Conservation (phyloP, 2,113 vertebrate species). For the Labeo rohita region DNA sequence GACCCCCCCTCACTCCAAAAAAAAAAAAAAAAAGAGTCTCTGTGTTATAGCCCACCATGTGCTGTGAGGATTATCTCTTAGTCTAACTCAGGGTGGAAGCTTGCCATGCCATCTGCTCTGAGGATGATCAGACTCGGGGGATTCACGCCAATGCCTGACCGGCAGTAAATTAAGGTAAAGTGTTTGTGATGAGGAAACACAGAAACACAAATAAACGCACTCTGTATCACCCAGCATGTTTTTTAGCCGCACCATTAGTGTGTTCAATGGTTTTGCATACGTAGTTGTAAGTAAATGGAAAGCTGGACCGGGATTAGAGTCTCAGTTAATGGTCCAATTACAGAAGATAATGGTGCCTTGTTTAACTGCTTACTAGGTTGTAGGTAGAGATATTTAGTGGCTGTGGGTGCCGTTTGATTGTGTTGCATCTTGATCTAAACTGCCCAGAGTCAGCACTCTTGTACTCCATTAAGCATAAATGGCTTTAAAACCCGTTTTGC, state of each 20-base stretch:
- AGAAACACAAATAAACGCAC: constrained; percentile 37
- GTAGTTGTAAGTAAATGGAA: constrained; percentile 29
- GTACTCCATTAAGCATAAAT: constrained; percentile 12
- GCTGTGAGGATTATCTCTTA: constrained; percentile 64
- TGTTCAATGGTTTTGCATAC: constrained; percentile 10
- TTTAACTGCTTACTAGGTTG: constrained; percentile 33
- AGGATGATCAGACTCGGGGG: constrained; percentile 47
- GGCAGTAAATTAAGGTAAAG: constrained; percentile 47
- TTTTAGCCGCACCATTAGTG: constrained; percentile 12
- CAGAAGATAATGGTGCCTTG: constrained; percentile 26
- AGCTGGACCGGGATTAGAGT: neutral
- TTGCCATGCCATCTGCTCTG: constrained; percentile 66
- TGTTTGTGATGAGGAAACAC: constrained; percentile 22
- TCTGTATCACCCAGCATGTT: constrained; percentile 5
- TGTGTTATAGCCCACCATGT: constrained; percentile 63
- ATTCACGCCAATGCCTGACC: constrained; percentile 35
- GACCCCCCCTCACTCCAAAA: neutral
- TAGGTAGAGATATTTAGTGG: constrained; percentile 18
- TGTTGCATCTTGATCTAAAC: neutral
- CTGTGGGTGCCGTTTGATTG: neutral
- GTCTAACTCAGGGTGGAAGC: constrained; percentile 54
- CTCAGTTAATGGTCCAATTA: constrained; percentile 30
- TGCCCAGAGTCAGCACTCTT: constrained; percentile 16
- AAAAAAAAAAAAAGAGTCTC: constrained; percentile 6
- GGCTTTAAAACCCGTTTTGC: neutral